Evolutionary conservation across 1,140 invertebrate species (phyloP).

Genomic region (Drosophila ananassae): DNA sequence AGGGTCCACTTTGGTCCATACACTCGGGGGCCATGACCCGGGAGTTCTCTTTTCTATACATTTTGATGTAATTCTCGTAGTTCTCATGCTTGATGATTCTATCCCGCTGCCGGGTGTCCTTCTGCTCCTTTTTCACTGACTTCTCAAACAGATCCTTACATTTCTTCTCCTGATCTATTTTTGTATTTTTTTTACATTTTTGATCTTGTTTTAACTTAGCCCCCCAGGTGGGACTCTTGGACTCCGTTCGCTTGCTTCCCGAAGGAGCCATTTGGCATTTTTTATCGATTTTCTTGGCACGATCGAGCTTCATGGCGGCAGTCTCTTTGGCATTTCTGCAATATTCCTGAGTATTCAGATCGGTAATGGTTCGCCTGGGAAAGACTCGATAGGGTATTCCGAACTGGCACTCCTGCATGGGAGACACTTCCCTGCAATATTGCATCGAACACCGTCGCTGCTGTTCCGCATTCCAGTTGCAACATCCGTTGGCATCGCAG

Average conservation of each 20-base stretch:
- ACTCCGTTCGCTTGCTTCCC: neutral
- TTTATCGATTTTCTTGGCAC: neutral
- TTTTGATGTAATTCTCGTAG: neutral
- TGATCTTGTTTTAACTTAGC: neutral
- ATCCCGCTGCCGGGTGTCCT: too few species aligned
- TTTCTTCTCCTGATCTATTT: too few species aligned
- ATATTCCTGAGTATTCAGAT: slow-evolving; percentile 34
- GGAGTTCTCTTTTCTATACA: neutral
- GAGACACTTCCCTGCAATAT: neutral
- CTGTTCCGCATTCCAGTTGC: neutral
- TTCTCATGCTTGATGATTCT: neutral
- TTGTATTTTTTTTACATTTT: neutral
- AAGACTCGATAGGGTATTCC: neutral
- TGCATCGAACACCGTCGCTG: neutral
- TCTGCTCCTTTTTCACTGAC: too few species aligned
- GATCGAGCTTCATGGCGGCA: neutral
- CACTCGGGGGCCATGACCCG: neutral
- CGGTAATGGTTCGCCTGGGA: slow-evolving; percentile 15
- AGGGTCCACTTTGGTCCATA: neutral
- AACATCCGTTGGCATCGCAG: neutral
- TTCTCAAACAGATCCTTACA: too few species aligned
- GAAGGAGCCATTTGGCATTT: neutral
- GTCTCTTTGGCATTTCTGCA: slow-evolving; percentile 7
- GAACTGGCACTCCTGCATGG: neutral
- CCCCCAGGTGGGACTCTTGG: neutral